Evolutionary conservation across 37 sponge, comb jelly and placozoan genomes (phyloP).

Genomic region (Eunapius fragilis): DNA sequence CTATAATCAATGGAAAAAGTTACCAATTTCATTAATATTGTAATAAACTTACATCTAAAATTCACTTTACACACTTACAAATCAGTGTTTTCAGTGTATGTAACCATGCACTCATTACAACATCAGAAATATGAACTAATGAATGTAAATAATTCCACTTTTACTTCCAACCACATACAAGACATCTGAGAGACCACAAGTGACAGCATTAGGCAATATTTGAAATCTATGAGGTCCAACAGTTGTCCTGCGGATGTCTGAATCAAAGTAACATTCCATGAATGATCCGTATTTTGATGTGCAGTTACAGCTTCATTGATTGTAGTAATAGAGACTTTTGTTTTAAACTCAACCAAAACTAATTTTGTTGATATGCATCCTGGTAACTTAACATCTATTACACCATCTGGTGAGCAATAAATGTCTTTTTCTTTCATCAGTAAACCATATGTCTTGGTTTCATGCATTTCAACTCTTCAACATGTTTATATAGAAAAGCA

Average conservation of each 20-base stretch:
- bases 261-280: background rate
- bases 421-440: background rate
- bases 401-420: background rate
- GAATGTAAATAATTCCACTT: background rate
- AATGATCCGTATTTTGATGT: background rate
- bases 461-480: background rate
- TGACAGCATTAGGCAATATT: background rate
- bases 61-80: no score
- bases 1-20: no score
- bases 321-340: background rate
- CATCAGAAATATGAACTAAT: background rate
- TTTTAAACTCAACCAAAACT: background rate
- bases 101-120: background rate
- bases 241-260: background rate
- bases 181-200: background rate
- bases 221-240: background rate
- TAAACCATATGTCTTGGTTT: background rate
- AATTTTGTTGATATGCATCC: background rate
- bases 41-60: no score
- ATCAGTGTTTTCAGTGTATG: background rate
- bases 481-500: background rate
- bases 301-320: background rate
- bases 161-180: background rate
- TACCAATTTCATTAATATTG: no score
- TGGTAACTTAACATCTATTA: background rate